Conservation (phyloP, 2,797 vertebrate species). For the Mustela erminea region DNA sequence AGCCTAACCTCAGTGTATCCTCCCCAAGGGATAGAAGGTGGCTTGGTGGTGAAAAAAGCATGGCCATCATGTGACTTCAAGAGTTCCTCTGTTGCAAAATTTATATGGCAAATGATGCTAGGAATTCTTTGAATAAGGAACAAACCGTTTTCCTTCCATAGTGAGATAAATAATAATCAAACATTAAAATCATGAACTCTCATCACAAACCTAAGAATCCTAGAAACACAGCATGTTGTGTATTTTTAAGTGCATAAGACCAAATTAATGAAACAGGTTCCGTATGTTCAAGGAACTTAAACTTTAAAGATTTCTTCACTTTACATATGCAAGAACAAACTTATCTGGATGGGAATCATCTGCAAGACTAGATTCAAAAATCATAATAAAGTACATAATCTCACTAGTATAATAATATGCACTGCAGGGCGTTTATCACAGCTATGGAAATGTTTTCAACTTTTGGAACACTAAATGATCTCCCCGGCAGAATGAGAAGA, state of each 20-base stretch:
- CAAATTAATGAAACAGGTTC: background rate
- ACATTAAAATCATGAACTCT: background rate
- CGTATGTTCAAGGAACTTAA: background rate
- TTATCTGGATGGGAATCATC: background rate
- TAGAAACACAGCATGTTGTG: background rate
- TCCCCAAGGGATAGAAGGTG: background rate
- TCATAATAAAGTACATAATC: background rate
- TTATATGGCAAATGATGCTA: background rate
- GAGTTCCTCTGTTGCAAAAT: background rate
- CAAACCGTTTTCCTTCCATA: slow-evolving; percentile 12
- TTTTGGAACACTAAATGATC: background rate
- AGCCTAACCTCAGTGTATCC: background rate
- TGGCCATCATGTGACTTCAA: background rate
- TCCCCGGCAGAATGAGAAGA: background rate
- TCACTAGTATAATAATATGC: background rate
- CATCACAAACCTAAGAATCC: background rate
- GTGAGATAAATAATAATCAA: background rate
- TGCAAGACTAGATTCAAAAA: background rate
- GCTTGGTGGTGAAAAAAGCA: background rate
- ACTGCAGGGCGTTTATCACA: background rate
- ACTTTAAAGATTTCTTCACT: background rate
- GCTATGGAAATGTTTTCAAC: background rate
- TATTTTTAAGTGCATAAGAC: background rate
- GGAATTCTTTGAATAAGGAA: slow-evolving; percentile 31
- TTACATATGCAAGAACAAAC: background rate